Conservation (phyloP, 2,888 invertebrate genomes). For the Polietes domitor region DNA sequence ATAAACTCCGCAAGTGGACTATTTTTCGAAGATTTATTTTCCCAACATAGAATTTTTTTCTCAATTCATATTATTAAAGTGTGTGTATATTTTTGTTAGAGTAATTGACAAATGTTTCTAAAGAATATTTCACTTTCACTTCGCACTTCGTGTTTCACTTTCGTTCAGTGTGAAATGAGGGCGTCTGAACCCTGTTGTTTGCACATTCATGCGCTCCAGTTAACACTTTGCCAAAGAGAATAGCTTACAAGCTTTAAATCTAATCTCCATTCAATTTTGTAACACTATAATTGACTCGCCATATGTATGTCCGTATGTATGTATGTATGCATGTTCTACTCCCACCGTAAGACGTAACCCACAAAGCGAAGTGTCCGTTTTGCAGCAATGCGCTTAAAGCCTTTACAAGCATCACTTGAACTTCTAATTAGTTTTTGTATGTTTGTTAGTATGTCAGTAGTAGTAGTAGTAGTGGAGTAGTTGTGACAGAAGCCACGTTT, state of each 20-base stretch:
- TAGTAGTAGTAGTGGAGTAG: conserved; percentile 52
- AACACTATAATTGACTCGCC: not conserved
- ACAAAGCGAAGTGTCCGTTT: not conserved
- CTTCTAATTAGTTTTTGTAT: conserved; percentile 76
- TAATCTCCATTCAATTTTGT: conserved; percentile 1
- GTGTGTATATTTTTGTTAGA: no score
- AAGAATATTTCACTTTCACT: no score
- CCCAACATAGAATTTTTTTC: no score
- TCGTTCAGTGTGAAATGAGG: no score
- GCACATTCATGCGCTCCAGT: not conserved
- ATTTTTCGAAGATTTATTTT: no score
- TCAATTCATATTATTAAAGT: no score
- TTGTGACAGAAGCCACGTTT: no score
- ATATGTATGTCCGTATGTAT: not conserved
- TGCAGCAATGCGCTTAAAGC: not conserved
- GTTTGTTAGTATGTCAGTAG: conserved; percentile 74
- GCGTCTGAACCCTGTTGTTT: no score
- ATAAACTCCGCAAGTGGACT: no score
- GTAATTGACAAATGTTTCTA: no score
- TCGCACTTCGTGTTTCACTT: no score
- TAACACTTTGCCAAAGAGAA: not conserved
- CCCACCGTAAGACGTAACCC: not conserved
- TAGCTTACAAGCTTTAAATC: not conserved
- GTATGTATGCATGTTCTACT: no score
- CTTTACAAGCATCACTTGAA: conserved; percentile 65